Evolutionary conservation across 2,888 invertebrate species (phyloP), one percentile per base, ranked within the genome.

Genomic region (Cryptosula pallasiana): DNA sequence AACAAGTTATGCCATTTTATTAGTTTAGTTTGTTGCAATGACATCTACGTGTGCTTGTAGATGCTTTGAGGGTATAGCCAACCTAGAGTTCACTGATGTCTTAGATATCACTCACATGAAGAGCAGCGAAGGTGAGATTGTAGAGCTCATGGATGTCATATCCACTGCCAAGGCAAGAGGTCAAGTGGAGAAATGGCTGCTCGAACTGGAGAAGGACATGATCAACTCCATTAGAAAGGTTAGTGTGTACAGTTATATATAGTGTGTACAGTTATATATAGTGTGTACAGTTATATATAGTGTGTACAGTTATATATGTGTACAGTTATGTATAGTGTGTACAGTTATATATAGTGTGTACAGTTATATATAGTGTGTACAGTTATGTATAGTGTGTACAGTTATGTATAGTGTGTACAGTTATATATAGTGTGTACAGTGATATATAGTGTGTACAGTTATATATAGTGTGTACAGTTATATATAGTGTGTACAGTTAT

Each of bases 141-240:
- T 86, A 0, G 77, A 80, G 72, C 78, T 86, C 23, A 78, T 76
- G 69, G 84, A 84, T 35, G 78, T 80, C 35, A 85, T 86, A 73
- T 83, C 83, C 0, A 86, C 86, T 0, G 79, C 83, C 2, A 85
- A 84, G 75, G 94, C 95, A 0, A 88, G 94, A 77, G 96, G 96
- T 72, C 95, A 95, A 87, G 96, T 97, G 0, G 97, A 97, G 84
- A 95, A 94, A 87, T 97, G 96, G 97, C 86, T 97, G 72, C 85
- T 92, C 9, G 94, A 95, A 80, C 86, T 97, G 69, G 95, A 96
- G 84, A 85, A 85, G 13, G 89, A 90, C 74, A 96, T 97, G 95
- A 91, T 94, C 80, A 89, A 90, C 76, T 95, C 95, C n/a, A 87
- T 96, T 0, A 91, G 91, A 78, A 87, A 86, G 83, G 87, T 87